phyloP scores from a whole-genome alignment of 2,113 vertebrate species.

The Seriola rivoliana region DNA sequence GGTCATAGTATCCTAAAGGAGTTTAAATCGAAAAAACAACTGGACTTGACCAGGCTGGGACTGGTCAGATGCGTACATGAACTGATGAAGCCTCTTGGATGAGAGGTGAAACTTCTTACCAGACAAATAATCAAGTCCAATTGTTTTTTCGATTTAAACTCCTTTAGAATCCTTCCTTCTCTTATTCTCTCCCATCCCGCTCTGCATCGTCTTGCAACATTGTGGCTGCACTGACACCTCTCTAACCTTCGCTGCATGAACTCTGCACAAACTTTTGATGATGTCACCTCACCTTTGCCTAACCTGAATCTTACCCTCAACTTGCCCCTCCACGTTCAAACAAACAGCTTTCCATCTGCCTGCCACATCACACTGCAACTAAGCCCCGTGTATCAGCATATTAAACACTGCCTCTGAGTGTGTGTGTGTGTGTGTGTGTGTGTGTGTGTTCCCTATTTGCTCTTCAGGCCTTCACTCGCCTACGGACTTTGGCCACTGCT shows the following conservation, averaged over 20 bases:
- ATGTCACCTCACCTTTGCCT: constrained; percentile 80
- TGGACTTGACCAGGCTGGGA: too few relatives aligned
- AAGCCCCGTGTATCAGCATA: constrained; percentile 54
- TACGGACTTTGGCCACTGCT: constrained; percentile 84
- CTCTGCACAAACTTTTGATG: constrained; percentile 74
- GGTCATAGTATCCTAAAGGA: too few relatives aligned
- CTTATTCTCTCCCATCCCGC: neutral
- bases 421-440: constrained; percentile 32
- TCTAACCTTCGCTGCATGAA: constrained; percentile 44
- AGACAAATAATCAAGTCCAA: too few relatives aligned
- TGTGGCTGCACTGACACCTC: neutral
- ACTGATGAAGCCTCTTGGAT: too few relatives aligned
- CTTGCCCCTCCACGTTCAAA: constrained; percentile 68
- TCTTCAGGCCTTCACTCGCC: constrained; percentile 69
- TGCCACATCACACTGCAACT: constrained; percentile 56
- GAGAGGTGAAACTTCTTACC: too few relatives aligned
- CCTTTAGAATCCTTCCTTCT: neutral
- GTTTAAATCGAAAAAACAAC: too few relatives aligned
- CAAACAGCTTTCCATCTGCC: constrained; percentile 62
- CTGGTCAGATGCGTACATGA: too few relatives aligned
- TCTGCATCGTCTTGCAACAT: neutral
- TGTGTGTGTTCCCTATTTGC: constrained; percentile 75
- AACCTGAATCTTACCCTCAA: constrained; percentile 72
- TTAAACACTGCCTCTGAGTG: constrained; percentile 52
- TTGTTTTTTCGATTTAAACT: too few relatives aligned